Percentiles rank a stretch among this genome's conserved stretches.
Conservation (phyloP, 2,888 invertebrate genomes). For the Lasioglossum figueresi region DNA sequence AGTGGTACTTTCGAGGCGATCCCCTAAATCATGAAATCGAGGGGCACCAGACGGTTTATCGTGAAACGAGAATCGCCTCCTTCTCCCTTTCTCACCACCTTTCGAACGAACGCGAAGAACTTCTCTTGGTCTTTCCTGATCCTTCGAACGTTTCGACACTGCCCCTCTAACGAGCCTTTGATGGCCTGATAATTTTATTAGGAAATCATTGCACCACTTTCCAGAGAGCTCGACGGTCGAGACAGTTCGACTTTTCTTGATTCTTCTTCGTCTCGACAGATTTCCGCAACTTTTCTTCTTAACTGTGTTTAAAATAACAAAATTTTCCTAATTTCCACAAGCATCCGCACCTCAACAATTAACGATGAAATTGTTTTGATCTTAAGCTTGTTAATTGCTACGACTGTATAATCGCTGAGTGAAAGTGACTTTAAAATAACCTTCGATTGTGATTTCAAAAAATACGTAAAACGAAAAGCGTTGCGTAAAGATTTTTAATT, state of each 20-base stretch:
- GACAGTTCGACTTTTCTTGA: neutral
- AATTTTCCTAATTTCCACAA: neutral
- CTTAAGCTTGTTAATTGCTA: neutral
- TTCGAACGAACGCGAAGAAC: neutral
- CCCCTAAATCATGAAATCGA: constrained; percentile 79
- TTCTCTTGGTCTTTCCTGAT: neutral
- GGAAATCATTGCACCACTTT: neutral
- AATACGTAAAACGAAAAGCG: too few species aligned
- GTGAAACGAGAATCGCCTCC: constrained; percentile 10
- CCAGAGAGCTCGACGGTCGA: neutral
- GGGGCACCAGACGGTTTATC: constrained; percentile 39
- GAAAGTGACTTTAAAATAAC: too few species aligned
- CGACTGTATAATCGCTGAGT: neutral
- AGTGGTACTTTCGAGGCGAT: constrained; percentile 79
- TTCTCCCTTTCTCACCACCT: neutral
- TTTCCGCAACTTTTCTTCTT: neutral
- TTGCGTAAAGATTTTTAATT: too few species aligned
- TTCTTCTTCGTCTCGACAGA: neutral
- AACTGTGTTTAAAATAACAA: neutral
- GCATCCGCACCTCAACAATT: neutral
- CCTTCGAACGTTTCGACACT: neutral
- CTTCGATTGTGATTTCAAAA: too few species aligned
- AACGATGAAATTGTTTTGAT: neutral
- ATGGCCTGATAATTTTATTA: neutral
- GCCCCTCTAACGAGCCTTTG: neutral